Evolutionary conservation across 2,113 vertebrate species (phyloP).

Genomic region (Pygoscelis antarcticus): DNA sequence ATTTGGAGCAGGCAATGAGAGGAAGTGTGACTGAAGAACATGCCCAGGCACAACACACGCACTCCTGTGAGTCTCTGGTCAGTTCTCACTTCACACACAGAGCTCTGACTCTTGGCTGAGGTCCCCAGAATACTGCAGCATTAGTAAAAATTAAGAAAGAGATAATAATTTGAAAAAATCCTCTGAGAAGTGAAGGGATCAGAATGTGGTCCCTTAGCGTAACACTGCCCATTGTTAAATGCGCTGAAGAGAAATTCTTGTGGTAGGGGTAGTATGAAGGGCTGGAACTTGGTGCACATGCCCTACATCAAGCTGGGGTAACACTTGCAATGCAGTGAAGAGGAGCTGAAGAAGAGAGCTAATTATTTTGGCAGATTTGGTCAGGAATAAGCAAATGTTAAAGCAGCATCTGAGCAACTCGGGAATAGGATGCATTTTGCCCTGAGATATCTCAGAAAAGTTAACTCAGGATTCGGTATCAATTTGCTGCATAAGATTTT

Average conservation of each 20-base stretch:
- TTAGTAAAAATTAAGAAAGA: neutral
- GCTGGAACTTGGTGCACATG: neutral
- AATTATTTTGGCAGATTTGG: neutral
- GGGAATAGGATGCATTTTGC: neutral
- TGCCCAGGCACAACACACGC: neutral
- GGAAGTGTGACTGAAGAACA: neutral
- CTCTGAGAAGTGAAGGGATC: neutral
- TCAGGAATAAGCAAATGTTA: neutral
- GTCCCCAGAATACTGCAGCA: neutral
- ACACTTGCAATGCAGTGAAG: neutral
- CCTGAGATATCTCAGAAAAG: slow-evolving; percentile 2
- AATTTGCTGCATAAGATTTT: slow-evolving; percentile 51
- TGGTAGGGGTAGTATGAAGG: neutral
- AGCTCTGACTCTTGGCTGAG: neutral
- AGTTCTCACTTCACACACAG: neutral
- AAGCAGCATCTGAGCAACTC: neutral
- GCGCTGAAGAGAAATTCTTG: neutral
- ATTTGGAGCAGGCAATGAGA: neutral
- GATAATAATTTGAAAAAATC: neutral
- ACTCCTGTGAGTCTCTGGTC: neutral
- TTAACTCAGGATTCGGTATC: slow-evolving; percentile 28
- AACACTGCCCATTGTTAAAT: neutral
- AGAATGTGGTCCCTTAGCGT: neutral
- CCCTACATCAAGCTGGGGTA: neutral
- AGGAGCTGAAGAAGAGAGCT: neutral